These are phyloP conservation scores for Pheosia tremula DNA, from an alignment of 2,888 invertebrate genomes.

Conservation along the genomic window DNA sequence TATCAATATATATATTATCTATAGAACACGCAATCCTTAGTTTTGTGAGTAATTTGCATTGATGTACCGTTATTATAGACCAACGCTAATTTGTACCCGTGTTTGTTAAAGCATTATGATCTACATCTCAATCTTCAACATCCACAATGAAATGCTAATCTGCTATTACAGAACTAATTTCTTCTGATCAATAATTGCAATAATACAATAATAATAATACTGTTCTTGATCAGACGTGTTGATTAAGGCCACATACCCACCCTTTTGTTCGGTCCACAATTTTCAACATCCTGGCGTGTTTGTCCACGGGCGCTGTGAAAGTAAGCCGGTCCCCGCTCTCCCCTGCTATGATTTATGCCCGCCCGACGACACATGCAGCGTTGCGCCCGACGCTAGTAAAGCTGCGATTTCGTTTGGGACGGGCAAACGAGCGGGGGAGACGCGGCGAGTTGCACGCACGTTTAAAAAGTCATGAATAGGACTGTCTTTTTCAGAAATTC, in stretches of 20 bases:
- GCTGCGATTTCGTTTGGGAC: constrained; percentile 60
- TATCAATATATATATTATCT: no score
- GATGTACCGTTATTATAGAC: no score
- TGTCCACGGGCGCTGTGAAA: constrained; percentile 61
- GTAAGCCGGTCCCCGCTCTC: constrained; percentile 68
- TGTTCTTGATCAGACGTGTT: not conserved
- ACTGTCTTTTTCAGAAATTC: no score
- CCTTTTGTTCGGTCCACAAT: constrained; percentile 23
- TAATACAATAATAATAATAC: no score
- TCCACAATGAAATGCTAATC: not conserved
- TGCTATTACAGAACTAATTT: not conserved
- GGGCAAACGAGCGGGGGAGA: constrained; percentile 49
- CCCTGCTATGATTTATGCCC: constrained; percentile 74
- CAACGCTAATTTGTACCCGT: no score
- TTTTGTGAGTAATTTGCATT: no score
- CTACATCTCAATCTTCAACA: not conserved
- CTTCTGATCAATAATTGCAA: not conserved
- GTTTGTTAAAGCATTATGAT: no score
- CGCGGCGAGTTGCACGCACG: constrained; percentile 50
- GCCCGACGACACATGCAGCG: constrained; percentile 81
- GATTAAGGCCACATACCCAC: not conserved
- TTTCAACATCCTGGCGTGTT: constrained; percentile 49
- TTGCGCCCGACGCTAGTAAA: constrained; percentile 70
- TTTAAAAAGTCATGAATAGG: constrained; percentile 15
- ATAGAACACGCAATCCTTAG: no score